A percentile compares a stretch with the other conserved stretches of the same genome.
phyloP scores from a whole-genome alignment of 2,113 vertebrate species.

The Asarcornis scutulata region DNA sequence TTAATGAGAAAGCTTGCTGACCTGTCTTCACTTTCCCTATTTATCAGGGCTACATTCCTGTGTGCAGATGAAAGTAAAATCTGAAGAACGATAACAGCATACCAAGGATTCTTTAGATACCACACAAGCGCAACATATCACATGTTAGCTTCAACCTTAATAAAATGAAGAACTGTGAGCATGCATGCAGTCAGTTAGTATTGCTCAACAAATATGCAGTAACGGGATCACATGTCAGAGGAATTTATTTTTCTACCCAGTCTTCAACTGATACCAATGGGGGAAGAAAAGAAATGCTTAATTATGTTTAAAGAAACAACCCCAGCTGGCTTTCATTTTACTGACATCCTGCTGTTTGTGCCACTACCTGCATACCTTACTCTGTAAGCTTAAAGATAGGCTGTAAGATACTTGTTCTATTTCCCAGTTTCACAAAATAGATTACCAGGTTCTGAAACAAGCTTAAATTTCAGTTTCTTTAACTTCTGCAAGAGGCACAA shows the following conservation, averaged over 20 bases:
- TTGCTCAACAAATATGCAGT: not conserved
- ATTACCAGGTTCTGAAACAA: not conserved
- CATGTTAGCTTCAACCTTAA: not conserved
- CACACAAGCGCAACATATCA: not conserved
- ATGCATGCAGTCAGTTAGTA: not conserved
- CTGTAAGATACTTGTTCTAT: not conserved
- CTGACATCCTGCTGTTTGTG: not conserved
- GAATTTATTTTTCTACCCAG: not conserved
- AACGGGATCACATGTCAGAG: not conserved
- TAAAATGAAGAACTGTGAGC: not conserved
- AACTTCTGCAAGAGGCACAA: not conserved
- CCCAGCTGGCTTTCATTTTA: not conserved
- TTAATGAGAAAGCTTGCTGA: not conserved
- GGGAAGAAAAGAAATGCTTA: not conserved
- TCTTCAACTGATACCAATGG: not conserved
- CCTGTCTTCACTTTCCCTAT: not conserved
- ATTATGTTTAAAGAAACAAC: not conserved
- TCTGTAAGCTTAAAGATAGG: not conserved
- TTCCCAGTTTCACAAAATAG: not conserved
- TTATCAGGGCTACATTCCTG: not conserved
- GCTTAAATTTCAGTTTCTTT: not conserved
- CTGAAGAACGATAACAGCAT: not conserved
- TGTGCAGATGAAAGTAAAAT: not conserved
- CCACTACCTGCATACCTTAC: not conserved
- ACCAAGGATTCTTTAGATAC: constrained; percentile 39